Percentiles rank a stretch among this genome's conserved stretches.
Conservation (phyloP, 1,140 invertebrate genomes). For the Dendroctonus ponderosae region DNA sequence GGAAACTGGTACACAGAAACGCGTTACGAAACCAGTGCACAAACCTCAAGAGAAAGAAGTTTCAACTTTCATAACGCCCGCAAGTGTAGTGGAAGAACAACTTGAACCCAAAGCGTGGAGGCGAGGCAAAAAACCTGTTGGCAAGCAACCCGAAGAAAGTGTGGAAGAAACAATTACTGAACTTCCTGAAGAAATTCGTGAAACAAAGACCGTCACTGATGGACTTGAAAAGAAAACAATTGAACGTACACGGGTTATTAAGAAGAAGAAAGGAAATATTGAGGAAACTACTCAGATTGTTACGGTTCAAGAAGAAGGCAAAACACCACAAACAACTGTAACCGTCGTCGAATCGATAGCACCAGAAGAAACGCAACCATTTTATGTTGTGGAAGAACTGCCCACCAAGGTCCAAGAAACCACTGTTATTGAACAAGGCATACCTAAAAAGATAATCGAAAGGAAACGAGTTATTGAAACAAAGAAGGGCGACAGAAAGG, state of each 20-base stretch:
- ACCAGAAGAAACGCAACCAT: constrained; percentile 26
- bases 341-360: constrained; percentile 17
- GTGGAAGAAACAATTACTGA: constrained; percentile 30
- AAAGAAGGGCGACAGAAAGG: constrained; percentile 44
- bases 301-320: constrained; percentile 44
- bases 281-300: constrained; percentile 47
- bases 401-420: constrained; percentile 36
- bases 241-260: constrained; percentile 38
- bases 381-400: constrained; percentile 43
- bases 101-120: constrained; percentile 38
- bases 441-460: constrained; percentile 41
- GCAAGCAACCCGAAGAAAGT: constrained; percentile 9
- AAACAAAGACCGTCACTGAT: constrained; percentile 50
- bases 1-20: constrained; percentile 52
- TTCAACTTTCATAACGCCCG: constrained; percentile 36
- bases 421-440: constrained; percentile 39
- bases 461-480: constrained; percentile 46
- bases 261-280: constrained; percentile 46
- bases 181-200: constrained; percentile 45
- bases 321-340: constrained; percentile 39
- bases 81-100: not conserved
- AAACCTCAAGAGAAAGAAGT: constrained; percentile 41
- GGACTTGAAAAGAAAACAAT: constrained; percentile 38
- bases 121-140: constrained; percentile 30
- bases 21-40: constrained; percentile 36